A percentile compares a stretch with the other conserved stretches of the same genome.
These are phyloP conservation scores for Pocillopora grandis DNA, from an alignment of 92 coral and sea anemone species.

Conservation along the genomic window DNA sequence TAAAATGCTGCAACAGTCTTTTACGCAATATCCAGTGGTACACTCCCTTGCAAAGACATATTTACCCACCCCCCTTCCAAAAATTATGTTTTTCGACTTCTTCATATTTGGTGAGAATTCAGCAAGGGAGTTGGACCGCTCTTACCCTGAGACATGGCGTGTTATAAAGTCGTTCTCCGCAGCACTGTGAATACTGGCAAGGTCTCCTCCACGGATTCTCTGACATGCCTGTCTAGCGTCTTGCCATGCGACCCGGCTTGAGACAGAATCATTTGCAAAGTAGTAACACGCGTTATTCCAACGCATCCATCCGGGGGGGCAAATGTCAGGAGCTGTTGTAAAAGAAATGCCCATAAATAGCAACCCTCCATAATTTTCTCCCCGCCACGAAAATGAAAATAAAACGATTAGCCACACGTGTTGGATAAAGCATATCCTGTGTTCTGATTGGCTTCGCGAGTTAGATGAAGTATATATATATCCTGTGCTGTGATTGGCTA, in stretches of 20 bases:
- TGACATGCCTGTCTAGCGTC: slow-evolving; percentile 75
- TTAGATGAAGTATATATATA: no score
- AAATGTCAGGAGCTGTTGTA: slow-evolving; percentile 67
- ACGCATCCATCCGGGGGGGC: slow-evolving; percentile 79
- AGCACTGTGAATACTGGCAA: slow-evolving; percentile 81
- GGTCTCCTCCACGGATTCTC: slow-evolving; percentile 73
- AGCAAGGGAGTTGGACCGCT: not conserved
- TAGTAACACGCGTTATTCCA: slow-evolving; percentile 86
- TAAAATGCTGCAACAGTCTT: no score
- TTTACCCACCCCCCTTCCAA: no score
- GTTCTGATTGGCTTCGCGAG: no score
- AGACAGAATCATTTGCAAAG: slow-evolving; percentile 59
- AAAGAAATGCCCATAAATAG: not conserved
- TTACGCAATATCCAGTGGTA: no score
- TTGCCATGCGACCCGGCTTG: slow-evolving; percentile 64
- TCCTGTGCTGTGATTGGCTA: no score
- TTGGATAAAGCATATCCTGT: no score
- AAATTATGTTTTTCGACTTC: no score
- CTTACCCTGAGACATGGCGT: slow-evolving; percentile 17
- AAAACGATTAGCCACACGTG: no score
- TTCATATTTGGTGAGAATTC: not conserved
- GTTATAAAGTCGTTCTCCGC: slow-evolving; percentile 71
- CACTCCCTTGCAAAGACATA: no score
- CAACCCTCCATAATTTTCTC: no score
- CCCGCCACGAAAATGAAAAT: no score